Base-by-base conservation (phyloP, 2,797 vertebrate species). In the Apogon talboti region DNA sequence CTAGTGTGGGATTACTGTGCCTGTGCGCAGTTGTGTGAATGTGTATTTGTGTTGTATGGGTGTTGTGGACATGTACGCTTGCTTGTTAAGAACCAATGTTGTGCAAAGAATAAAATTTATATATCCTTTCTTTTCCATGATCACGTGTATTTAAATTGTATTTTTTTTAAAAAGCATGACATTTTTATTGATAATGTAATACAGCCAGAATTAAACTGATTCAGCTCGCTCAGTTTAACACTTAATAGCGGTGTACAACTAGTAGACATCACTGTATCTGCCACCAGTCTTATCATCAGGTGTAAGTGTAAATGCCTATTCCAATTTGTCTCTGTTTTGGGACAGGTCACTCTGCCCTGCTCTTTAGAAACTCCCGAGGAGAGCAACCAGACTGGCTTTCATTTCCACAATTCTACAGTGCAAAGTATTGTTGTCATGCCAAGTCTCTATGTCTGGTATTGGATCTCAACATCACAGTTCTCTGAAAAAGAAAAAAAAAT, bases 1-100 rank as follows among this genome's bases (percentile, higher is more conserved):
- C 88, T 73, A 80, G 79, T 88, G 91, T 79, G 91, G 89, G 91
- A 91, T 93, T 93, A 93, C 79, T 76, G 52, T 70, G 69, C 43
- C 37, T 52, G 41, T 59, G 66, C 44, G 45, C 72, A 56, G 56
- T 30, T 43, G 53, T 54, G 43, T 60, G 58, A 46, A 49, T 62
- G 55, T 62, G 58, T 48, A 51, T 51, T 60, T 59, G 21, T 47
- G 41, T 66, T 56, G 52, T 63, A 62, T 41, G 70, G 62, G 66
- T 71, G 66, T 58, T 52, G 50, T 66, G 69, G 74, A 76, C 18
- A 16, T 16, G 53, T 69, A 40, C 2, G 16, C 49, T 30, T 3
- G 11, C 70, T 56, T 83, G 64, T 82, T 81, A 81, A 71, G 46
- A 11, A 63, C 38, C 78, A 77, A 87, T 74, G 58, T 30, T 16